Percentiles rank a stretch among this genome's conserved stretches.
Conservation (phyloP, 2,888 invertebrate genomes). For the Drosophila pseudotalamancana region DNA sequence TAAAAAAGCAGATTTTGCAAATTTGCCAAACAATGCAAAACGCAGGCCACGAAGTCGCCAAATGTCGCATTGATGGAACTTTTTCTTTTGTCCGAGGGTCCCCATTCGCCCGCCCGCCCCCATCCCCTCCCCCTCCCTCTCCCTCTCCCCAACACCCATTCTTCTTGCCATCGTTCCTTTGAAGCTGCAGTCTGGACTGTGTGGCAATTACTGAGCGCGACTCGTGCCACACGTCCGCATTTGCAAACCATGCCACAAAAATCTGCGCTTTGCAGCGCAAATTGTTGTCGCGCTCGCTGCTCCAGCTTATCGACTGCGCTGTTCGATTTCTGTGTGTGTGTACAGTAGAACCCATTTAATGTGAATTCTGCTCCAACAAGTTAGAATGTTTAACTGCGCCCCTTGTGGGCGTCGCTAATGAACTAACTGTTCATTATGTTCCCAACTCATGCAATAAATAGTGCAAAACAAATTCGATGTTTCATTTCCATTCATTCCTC, state of each 20-base stretch:
- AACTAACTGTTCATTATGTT: too few relatives aligned
- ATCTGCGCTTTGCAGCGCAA: constrained; percentile 40
- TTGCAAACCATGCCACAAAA: constrained; percentile 42
- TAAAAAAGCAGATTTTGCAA: constrained; percentile 48
- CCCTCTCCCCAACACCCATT: too few relatives aligned
- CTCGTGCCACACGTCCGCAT: constrained; percentile 69
- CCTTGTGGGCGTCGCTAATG: too few relatives aligned
- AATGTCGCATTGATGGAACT: constrained; percentile 61
- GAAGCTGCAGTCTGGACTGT: constrained; percentile 10
- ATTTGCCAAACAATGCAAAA: constrained; percentile 78
- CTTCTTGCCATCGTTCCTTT: neutral
- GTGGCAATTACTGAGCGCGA: constrained; percentile 67
- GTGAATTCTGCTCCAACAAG: constrained; percentile 3
- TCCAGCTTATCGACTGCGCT: neutral
- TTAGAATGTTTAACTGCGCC: too few relatives aligned
- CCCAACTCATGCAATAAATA: too few relatives aligned
- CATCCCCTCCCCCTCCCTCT: neutral
- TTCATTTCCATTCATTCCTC: too few relatives aligned
- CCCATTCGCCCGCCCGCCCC: neutral
- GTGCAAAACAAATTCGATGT: too few relatives aligned
- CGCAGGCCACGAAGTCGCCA: constrained; percentile 71
- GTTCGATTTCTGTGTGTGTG: neutral
- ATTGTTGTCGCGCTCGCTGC: constrained; percentile 13
- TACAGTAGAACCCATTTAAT: constrained; percentile 17
- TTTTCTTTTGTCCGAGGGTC: constrained; percentile 47